Evolutionary conservation across 2,797 vertebrate genomes (phyloP).

Genomic region (Chromobotia macracanthus): DNA sequence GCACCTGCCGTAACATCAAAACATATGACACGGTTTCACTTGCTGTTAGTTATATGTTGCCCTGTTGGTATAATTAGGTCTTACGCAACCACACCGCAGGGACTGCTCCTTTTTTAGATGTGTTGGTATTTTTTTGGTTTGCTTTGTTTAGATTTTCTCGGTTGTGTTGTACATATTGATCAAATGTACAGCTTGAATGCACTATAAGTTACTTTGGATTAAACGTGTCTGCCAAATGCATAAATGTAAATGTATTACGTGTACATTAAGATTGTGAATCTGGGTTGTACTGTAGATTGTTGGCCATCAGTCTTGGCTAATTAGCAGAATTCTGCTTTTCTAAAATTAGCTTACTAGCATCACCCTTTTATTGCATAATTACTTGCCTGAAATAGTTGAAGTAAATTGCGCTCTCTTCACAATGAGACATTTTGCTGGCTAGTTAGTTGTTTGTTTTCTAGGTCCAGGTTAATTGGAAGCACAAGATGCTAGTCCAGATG

Average conservation of each 20-base stretch:
- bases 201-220: too few species aligned
- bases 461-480: constrained; percentile 74
- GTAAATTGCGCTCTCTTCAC: constrained; percentile 75
- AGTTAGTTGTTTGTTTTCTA: constrained; percentile 79
- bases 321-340: constrained; percentile 67
- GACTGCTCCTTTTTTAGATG: background rate
- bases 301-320: constrained; percentile 58
- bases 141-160: background rate
- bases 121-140: background rate
- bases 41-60: constrained; percentile 8
- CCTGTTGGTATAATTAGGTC: constrained; percentile 17
- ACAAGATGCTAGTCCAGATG: constrained; percentile 72
- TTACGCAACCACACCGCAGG: constrained; percentile 11
- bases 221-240: too few species aligned
- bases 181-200: background rate
- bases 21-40: background rate
- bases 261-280: constrained; percentile 1
- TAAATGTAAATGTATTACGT: background rate
- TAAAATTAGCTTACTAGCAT: constrained; percentile 66
- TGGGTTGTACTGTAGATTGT: background rate
- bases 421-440: constrained; percentile 76
- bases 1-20: constrained; percentile 27
- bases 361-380: constrained; percentile 65
- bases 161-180: constrained; percentile 9
- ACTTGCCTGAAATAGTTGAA: constrained; percentile 72